A percentile compares a stretch with the other conserved stretches of the same genome.
These are phyloP conservation scores for Seladonia tumulorum DNA, from an alignment of 2,888 invertebrate species.

Conservation along the genomic window DNA sequence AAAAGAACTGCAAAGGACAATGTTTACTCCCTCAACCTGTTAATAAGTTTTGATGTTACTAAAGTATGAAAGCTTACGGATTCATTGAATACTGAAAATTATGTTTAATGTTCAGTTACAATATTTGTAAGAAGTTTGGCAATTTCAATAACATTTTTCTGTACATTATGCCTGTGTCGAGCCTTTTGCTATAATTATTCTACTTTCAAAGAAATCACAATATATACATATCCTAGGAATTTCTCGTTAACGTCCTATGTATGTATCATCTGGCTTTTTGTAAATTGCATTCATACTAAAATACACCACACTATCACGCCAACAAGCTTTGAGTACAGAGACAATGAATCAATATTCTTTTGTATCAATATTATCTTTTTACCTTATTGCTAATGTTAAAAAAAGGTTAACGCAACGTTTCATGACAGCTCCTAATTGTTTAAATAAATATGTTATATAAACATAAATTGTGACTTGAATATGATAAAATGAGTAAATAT, in stretches of 20 bases:
- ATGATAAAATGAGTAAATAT: conserved; percentile 7
- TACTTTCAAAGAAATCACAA: conserved; percentile 58
- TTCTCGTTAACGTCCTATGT: conserved; percentile 38
- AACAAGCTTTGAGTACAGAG: conserved; percentile 25
- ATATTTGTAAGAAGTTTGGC: conserved; percentile 33
- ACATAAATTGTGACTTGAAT: conserved; percentile 27
- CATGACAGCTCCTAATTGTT: conserved; percentile 19
- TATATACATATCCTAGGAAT: conserved; percentile 45
- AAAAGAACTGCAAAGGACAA: conserved; percentile 42
- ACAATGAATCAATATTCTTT: conserved; percentile 22
- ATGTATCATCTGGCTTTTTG: conserved; percentile 39
- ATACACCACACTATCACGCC: conserved; percentile 36
- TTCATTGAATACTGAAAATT: conserved; percentile 65
- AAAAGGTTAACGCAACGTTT: conserved; percentile 26
- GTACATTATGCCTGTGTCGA: conserved; percentile 13
- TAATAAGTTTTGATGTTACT: conserved; percentile 35
- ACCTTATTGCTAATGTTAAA: conserved; percentile 45
- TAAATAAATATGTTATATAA: conserved; percentile 24
- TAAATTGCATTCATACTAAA: conserved; percentile 35
- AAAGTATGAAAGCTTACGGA: conserved; percentile 35
- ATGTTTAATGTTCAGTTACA: conserved; percentile 70
- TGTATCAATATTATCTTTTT: conserved; percentile 29
- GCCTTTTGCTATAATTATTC: conserved; percentile 34
- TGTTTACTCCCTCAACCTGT: conserved; percentile 39
- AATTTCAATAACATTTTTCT: conserved; percentile 28